Conservation (phyloP, 2,888 invertebrate species). For the Frankliniella fusca region DNA sequence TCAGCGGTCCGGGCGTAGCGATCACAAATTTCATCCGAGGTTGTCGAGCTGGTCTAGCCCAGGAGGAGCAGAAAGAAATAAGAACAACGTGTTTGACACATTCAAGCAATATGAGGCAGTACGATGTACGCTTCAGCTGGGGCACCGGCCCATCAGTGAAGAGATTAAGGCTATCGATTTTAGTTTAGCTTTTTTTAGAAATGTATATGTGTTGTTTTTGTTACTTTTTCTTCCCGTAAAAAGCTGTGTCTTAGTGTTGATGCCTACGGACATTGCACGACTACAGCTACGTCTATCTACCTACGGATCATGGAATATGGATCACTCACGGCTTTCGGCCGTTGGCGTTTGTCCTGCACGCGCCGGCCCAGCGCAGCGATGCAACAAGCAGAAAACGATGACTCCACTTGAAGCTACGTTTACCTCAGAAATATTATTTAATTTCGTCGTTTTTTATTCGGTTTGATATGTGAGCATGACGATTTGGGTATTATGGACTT, state of each 20-base stretch:
- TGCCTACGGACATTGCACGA: not conserved
- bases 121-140: no score
- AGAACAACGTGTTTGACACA: slow-evolving; percentile 13
- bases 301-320: not conserved
- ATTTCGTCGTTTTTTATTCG: not conserved
- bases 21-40: slow-evolving; percentile 3
- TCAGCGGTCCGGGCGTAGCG: not conserved
- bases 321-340: not conserved
- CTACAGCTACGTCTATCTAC: not conserved
- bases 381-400: not conserved
- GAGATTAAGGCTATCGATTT: no score
- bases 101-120: not conserved
- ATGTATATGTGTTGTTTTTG: not conserved
- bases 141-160: no score
- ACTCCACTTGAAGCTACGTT: not conserved
- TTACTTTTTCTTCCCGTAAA: not conserved
- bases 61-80: not conserved
- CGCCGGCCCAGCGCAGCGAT: not conserved
- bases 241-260: not conserved
- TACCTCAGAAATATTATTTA: not conserved
- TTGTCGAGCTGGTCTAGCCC: not conserved
- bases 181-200: not conserved
- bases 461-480: no score
- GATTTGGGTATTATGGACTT: no score
- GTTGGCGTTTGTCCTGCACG: not conserved